Conservation (phyloP, 2,113 vertebrate genomes). For the Geothlypis trichas region DNA sequence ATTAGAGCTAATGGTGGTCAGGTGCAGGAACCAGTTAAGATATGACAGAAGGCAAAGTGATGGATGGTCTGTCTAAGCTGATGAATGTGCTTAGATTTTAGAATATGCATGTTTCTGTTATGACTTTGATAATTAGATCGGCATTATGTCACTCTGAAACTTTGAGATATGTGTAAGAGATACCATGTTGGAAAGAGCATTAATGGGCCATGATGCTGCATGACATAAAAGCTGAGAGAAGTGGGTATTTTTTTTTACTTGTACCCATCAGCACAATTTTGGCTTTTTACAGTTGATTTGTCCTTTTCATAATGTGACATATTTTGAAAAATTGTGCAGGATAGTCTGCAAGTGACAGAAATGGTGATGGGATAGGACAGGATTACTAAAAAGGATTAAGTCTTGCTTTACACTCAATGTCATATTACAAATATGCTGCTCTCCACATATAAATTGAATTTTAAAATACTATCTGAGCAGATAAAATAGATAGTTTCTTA, state of each 20-base stretch:
- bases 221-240: neutral
- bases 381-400: neutral
- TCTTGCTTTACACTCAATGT: neutral
- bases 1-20: neutral
- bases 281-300: neutral
- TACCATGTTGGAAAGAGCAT: neutral
- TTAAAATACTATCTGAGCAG: neutral
- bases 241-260: neutral
- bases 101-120: neutral
- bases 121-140: neutral
- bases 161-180: neutral
- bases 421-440: neutral
- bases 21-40: neutral
- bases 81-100: neutral
- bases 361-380: neutral
- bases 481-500: neutral
- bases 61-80: neutral
- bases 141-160: neutral
- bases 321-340: neutral
- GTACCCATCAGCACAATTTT: accelerated
- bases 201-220: neutral
- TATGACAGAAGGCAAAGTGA: neutral
- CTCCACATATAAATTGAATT: neutral
- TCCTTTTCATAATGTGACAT: neutral
- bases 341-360: neutral